These are phyloP conservation scores for Aspiorhynchus laticeps DNA, from an alignment of 2,113 vertebrate species.

Conservation along the genomic window DNA sequence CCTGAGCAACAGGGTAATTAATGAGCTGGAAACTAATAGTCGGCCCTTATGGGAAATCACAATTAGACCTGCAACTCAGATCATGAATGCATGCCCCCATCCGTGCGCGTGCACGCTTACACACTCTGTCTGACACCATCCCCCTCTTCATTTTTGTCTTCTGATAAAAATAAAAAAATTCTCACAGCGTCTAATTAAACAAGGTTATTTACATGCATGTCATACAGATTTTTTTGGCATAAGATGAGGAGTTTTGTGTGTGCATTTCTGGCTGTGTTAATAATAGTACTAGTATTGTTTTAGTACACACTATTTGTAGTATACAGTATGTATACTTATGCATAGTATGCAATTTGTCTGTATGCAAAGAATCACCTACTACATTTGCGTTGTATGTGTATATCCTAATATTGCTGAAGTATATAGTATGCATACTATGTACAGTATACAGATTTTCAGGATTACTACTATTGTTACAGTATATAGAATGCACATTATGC, in stretches of 20 bases:
- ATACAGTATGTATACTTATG: background rate
- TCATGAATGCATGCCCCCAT: constrained; percentile 64
- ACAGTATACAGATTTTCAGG: background rate
- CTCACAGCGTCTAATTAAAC: constrained; percentile 75
- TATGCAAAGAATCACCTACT: background rate
- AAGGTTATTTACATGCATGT: constrained; percentile 77
- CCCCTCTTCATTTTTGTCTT: constrained; percentile 55
- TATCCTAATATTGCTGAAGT: background rate
- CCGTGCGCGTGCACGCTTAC: constrained; percentile 29
- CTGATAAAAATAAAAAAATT: no score
- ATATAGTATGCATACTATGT: background rate
- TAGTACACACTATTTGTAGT: background rate
- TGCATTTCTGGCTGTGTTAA: constrained; percentile 27
- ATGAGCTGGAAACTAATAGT: constrained; percentile 79
- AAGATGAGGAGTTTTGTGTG: background rate
- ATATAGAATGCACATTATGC: background rate
- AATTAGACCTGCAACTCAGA: constrained; percentile 69
- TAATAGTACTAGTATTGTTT: background rate
- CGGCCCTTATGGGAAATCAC: constrained; percentile 76
- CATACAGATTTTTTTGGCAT: constrained; percentile 65
- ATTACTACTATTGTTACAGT: background rate
- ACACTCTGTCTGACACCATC: constrained; percentile 23
- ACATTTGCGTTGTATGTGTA: background rate
- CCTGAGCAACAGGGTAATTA: constrained; percentile 76
- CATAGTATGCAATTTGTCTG: background rate